Evolutionary conservation across 2,888 invertebrate species (phyloP), one percentile per base, ranked within the genome.

Genomic region (Brenthis hecate): DNA sequence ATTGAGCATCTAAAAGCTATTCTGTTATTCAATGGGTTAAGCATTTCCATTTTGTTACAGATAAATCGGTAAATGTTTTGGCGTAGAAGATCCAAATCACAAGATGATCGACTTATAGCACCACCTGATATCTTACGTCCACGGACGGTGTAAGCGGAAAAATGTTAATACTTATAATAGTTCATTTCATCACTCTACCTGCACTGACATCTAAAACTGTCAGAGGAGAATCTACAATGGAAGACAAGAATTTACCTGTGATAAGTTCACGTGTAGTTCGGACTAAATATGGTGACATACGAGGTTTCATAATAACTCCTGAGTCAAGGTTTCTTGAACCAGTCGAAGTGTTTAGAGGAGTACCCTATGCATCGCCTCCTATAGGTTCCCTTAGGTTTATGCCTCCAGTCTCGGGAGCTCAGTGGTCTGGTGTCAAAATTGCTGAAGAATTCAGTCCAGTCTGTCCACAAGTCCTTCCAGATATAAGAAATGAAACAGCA

Each of bases 331-430:
- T 95, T 83, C 89, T 97, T 77, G 97, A 97, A 85, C 96, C 97
- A 68, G 98, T 99, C 23, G 98, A 98, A 87, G 97, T 97, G 74
- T 99, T 98, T 86, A 94, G 97, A 63, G 99, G 99, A 8, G 96
- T 99, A 70, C 98, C 98, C 6, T 99, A 99, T 87, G 99, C 98
- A 36, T 97, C 98, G 60, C 97, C 99, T 28, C 98, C 98, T 48
- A 93, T 96, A 56, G 98, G 97, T 6, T 95, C 96, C 69, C 92
- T 99, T 71, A 94, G 99, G 70, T 99, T 99, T 87, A 98, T 99
- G 98, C 98, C 98, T 13, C 99, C 99, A 23, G 98, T 98, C 28
- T 97, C 97, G 71, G 98, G 98, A 36, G 97, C 98, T 65, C 95
- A 97, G 84, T 98, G 98, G 98, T 95, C 96, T 67, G 98, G 97